Base-by-base conservation (phyloP, 2,797 vertebrate genomes). In the Oryzias dopingdopingensis region DNA sequence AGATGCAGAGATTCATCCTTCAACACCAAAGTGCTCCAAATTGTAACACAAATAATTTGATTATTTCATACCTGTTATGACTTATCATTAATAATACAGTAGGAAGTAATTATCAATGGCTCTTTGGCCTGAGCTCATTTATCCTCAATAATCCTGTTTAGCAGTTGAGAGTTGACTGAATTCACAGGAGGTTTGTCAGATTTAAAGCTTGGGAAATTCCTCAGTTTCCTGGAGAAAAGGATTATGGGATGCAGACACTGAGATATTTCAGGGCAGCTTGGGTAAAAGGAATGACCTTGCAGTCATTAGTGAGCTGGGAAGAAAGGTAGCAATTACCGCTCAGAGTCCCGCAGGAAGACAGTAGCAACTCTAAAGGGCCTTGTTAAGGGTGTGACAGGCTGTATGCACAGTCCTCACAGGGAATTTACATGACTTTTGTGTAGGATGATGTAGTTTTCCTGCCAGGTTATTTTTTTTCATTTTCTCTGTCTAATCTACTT, bases 221-320 rank as follows among this genome's bases (percentile, higher is more conserved):
- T 64, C 57, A 48, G 77, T 89, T 86, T 86, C 76, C 77, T 62
- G 54, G 77, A 80, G 65, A 57, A 80, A 70, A 56, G 43, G 57
- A 81, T 84, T 80, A 77, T 70, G 62, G 76, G 70, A 78, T 69
- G 58, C 56, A 67, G 59, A 80, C 70, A 51, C 59, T 50, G 70
- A 65, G 59, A 74, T 62, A 56, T 62, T 56, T 65, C 48, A 55
- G 59, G 81, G 60, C 59, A 62, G 52, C 53, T 60, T 52, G 59
- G 45, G 48, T 60, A 42, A 50, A 58, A 75, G 67, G 77, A 78
- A 80, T 78, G 79, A 70, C 75, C 65, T 70, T 1, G 62, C 52
- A 74, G 82, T 91, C 84, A 88, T 91, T 88, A 91, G 76, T 45
- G 79, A 84, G 72, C 58, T 26, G 73, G 53, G 64, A 77, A 82